phyloP scores from a whole-genome alignment of 2,888 invertebrate species.

The Plebejus melissa region DNA sequence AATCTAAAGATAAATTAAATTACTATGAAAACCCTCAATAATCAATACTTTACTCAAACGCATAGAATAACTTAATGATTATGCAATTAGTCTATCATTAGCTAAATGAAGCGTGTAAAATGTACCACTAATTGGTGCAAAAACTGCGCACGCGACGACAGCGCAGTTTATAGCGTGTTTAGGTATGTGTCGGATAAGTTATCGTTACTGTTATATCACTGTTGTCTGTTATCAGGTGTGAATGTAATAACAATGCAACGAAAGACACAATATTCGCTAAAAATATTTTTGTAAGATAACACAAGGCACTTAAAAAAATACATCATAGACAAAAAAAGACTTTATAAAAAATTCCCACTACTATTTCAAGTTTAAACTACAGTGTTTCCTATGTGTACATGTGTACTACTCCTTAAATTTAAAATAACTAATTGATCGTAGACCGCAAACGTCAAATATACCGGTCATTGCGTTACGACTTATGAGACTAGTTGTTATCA shows the following conservation, averaged over 20 bases:
- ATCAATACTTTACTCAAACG: not conserved
- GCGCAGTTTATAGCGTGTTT: conserved; percentile 11
- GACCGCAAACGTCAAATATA: too few relatives aligned
- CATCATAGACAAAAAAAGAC: too few relatives aligned
- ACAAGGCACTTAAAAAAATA: too few relatives aligned
- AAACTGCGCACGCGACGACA: conserved; percentile 7
- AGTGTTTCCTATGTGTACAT: not conserved
- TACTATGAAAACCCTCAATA: too few relatives aligned
- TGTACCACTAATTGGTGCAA: not conserved
- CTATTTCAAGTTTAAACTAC: too few relatives aligned
- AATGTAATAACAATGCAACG: not conserved
- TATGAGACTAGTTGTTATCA: too few relatives aligned
- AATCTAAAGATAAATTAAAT: too few relatives aligned
- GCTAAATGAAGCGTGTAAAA: conserved; percentile 4
- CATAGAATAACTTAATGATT: not conserved
- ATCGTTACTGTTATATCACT: conserved; percentile 1
- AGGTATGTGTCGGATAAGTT: not conserved
- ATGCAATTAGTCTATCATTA: not conserved
- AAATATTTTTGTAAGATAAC: not conserved
- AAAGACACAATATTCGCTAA: not conserved
- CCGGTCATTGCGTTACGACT: too few relatives aligned
- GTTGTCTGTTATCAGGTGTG: not conserved
- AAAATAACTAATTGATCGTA: not conserved
- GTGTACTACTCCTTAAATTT: not conserved
- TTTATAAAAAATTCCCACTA: too few relatives aligned